Evolutionary conservation across 1,140 invertebrate species (phyloP).

Genomic region (Fragariocoptes setiger): DNA sequence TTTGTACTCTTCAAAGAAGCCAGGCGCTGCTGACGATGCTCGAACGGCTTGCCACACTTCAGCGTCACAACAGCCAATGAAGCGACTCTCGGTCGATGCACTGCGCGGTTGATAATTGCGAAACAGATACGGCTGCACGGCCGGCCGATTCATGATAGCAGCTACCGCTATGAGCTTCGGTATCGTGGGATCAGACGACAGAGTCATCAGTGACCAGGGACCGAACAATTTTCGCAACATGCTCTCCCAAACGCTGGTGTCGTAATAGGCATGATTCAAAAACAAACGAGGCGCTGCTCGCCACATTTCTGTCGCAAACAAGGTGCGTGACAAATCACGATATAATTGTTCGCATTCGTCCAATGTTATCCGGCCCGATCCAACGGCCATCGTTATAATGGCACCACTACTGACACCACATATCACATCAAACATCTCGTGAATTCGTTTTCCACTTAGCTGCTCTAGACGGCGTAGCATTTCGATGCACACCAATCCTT

Average conservation of each 20-base stretch:
- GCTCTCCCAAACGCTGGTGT: slow-evolving; percentile 49
- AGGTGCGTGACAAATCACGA: slow-evolving; percentile 29
- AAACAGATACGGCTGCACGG: slow-evolving; percentile 55
- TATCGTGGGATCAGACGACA: slow-evolving; percentile 22
- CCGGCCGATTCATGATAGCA: slow-evolving; percentile 40
- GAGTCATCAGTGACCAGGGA: slow-evolving; percentile 30
- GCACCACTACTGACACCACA: slow-evolving; percentile 49
- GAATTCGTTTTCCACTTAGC: slow-evolving; percentile 26
- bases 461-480: slow-evolving; percentile 40
- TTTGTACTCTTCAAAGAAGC: slow-evolving; percentile 59
- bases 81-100: slow-evolving; percentile 30
- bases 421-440: slow-evolving; percentile 47
- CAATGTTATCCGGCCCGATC: slow-evolving; percentile 24
- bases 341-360: slow-evolving; percentile 31
- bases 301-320: slow-evolving; percentile 35
- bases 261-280: slow-evolving; percentile 61
- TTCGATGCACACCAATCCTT: slow-evolving; percentile 45
- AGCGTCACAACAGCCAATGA: slow-evolving; percentile 37
- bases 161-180: slow-evolving; percentile 44
- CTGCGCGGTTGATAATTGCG: slow-evolving; percentile 51
- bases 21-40: slow-evolving; percentile 65
- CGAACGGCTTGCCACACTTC: slow-evolving; percentile 55
- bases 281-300: slow-evolving; percentile 43
- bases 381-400: slow-evolving; percentile 16
- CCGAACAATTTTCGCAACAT: slow-evolving; percentile 32